phyloP scores from a whole-genome alignment of 2,113 vertebrate species.

The Todiramphus saurophagus region DNA sequence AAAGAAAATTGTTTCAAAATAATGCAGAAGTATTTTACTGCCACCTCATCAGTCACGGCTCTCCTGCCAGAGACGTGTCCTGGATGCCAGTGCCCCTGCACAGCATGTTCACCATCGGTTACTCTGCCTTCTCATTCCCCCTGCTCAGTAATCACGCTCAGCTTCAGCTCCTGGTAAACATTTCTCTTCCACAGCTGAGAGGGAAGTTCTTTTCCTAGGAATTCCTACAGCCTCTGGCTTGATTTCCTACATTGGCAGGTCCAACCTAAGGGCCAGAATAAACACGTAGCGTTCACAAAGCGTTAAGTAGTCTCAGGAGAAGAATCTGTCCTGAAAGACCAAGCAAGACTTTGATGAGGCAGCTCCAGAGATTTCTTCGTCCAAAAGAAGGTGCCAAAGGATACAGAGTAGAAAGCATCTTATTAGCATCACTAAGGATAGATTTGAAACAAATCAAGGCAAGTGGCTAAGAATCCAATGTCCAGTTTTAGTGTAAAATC shows the following conservation, averaged over 20 bases:
- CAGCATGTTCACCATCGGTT: neutral
- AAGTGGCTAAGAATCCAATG: neutral
- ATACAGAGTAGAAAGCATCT: neutral
- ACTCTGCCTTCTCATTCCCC: neutral
- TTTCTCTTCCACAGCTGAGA: neutral
- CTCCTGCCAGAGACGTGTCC: neutral
- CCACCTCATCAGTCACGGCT: neutral
- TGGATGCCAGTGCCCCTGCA: neutral
- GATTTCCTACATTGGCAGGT: neutral
- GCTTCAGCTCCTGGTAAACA: neutral
- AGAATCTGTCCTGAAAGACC: neutral
- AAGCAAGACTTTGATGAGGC: neutral
- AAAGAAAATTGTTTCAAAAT: neutral
- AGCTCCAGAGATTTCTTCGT: neutral
- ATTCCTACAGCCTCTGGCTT: neutral
- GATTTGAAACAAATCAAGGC: neutral
- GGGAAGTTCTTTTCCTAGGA: neutral
- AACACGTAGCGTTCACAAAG: neutral
- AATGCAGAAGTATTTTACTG: neutral
- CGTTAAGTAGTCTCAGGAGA: neutral
- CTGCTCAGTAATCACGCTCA: neutral
- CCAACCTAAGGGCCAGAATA: neutral
- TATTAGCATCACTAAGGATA: neutral
- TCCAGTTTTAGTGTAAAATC: neutral
- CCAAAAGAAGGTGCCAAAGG: neutral